Percentiles rank a stretch among this genome's conserved stretches.
Conservation (phyloP, 2,797 vertebrate species). For the Lagocephalus sceleratus region DNA sequence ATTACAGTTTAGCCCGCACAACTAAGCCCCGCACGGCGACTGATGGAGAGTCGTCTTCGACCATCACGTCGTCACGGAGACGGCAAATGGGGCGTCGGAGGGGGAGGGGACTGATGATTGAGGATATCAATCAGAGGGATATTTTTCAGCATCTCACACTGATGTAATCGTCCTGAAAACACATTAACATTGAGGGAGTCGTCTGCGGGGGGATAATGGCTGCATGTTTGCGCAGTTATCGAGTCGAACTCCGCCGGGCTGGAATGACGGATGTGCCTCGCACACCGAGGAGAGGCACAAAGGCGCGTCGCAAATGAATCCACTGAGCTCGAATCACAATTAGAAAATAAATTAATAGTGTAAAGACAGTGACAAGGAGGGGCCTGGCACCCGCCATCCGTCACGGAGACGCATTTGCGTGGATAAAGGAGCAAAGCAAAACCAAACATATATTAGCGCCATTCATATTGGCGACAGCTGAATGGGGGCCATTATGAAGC, state of each 20-base stretch:
- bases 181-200: slow-evolving; percentile 76
- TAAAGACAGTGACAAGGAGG: slow-evolving; percentile 58
- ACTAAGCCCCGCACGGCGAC: slow-evolving; percentile 13
- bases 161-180: slow-evolving; percentile 75
- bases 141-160: slow-evolving; percentile 73
- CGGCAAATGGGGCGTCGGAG: slow-evolving; percentile 66
- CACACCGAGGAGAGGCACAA: slow-evolving; percentile 42
- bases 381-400: slow-evolving; percentile 40
- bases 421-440: slow-evolving; percentile 51
- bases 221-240: slow-evolving; percentile 58
- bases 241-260: slow-evolving; percentile 63
- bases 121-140: slow-evolving; percentile 69
- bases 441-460: slow-evolving; percentile 58
- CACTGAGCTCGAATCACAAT: slow-evolving; percentile 48
- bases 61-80: slow-evolving; percentile 33
- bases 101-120: slow-evolving; percentile 65
- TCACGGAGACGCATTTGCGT: slow-evolving; percentile 32
- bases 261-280: slow-evolving; percentile 68
- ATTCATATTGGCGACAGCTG: slow-evolving; percentile 65
- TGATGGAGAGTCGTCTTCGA: slow-evolving; percentile 44
- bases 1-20: too few species aligned
- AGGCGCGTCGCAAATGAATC: slow-evolving; percentile 49
- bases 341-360: slow-evolving; percentile 63
- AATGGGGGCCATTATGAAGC: slow-evolving; percentile 58
- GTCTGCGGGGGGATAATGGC: slow-evolving; percentile 66